Evolutionary conservation across 1,140 invertebrate genomes (phyloP).

Genomic region (Hyposmocoma kahamanoa): DNA sequence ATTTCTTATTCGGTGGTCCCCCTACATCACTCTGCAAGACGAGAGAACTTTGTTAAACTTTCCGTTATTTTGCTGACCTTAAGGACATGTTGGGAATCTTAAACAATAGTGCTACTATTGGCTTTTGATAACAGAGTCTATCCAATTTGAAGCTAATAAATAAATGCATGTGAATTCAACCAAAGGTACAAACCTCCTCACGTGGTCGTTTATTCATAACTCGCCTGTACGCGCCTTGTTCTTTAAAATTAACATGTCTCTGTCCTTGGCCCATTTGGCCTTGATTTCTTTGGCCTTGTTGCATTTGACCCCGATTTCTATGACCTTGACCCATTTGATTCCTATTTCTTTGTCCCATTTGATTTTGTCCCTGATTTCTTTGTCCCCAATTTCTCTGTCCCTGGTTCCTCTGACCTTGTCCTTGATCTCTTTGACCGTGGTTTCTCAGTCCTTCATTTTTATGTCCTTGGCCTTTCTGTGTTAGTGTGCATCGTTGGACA

Average conservation of each 20-base stretch:
- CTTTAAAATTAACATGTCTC: neutral
- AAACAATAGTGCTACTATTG: no score
- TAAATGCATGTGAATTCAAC: no score
- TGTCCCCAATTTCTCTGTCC: neutral
- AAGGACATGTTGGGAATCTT: no score
- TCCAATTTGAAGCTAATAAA: no score
- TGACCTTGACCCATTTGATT: neutral
- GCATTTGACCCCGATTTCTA: no score
- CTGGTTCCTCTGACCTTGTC: neutral
- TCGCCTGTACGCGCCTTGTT: conserved; percentile 43
- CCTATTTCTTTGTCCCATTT: neutral
- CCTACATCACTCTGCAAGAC: conserved; percentile 31
- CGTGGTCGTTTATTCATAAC: conserved; percentile 53
- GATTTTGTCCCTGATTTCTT: neutral
- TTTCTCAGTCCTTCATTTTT: conserved; percentile 2
- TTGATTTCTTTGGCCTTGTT: conserved; percentile 6
- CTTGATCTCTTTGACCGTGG: neutral
- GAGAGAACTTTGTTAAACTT: no score
- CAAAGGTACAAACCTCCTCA: no score
- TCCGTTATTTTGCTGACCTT: no score
- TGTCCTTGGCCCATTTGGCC: conserved; percentile 2
- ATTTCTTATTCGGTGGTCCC: conserved; percentile 37
- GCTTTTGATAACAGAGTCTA: no score
- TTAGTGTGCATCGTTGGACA: conserved; percentile 50
- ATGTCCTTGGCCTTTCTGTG: conserved; percentile 16